These are phyloP conservation scores for Rotaria socialis DNA, from an alignment of 2,888 invertebrate genomes.

Conservation along the genomic window DNA sequence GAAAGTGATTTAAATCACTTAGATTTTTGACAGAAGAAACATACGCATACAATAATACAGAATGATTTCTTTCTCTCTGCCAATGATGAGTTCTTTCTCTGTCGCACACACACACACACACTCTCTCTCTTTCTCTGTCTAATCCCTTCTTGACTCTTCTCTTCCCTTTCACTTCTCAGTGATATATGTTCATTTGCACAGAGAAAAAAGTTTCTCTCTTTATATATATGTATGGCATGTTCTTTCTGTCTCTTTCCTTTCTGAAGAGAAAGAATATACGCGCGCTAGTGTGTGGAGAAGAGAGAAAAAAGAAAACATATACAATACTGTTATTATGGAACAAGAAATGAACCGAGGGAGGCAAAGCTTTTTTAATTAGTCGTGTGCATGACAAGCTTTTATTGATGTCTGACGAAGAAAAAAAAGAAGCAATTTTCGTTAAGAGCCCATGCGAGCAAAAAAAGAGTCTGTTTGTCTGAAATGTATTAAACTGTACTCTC, in stretches of 20 bases:
- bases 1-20: conserved; percentile 6
- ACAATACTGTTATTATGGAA: conserved; percentile 29
- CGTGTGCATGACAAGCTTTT: conserved; percentile 29
- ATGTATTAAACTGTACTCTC: neutral
- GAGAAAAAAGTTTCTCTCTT: neutral
- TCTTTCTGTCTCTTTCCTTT: neutral
- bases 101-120: neutral
- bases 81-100: conserved; percentile 10
- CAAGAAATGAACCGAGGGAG: neutral
- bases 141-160: conserved; percentile 20
- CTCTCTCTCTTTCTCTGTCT: neutral
- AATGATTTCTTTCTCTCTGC: conserved; percentile 11
- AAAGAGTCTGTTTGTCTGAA: neutral
- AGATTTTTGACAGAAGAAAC: conserved; percentile 11
- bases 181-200: conserved; percentile 15
- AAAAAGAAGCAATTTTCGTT: conserved; percentile 23
- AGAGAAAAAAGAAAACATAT: neutral
- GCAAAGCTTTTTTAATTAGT: conserved; percentile 18
- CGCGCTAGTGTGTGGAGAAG: neutral
- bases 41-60: neutral
- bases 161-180: neutral
- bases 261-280: neutral
- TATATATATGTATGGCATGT: neutral
- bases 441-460: neutral
- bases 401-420: conserved; percentile 16